phyloP scores from a whole-genome alignment of 2,888 invertebrate genomes.

The Papilio protenor region DNA sequence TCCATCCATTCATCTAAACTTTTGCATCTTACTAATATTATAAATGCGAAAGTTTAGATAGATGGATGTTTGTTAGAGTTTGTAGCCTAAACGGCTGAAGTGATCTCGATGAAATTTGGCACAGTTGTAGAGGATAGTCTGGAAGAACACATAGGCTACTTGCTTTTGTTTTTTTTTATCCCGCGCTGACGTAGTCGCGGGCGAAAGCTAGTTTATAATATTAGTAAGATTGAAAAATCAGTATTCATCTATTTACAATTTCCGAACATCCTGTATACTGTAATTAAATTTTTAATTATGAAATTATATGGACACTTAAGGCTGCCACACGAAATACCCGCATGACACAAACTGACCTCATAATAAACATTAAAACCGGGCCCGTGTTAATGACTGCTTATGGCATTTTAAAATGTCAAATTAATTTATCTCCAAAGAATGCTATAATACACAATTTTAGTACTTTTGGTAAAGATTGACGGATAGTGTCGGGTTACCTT shows the following conservation, averaged over 20 bases:
- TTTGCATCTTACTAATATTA: too few species aligned
- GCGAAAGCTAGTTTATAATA: too few species aligned
- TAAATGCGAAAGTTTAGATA: too few species aligned
- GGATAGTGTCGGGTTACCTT: neutral
- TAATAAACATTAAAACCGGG: conserved; percentile 17
- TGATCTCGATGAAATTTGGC: too few species aligned
- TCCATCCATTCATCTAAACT: too few species aligned
- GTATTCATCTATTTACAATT: neutral
- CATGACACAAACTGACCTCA: conserved; percentile 23
- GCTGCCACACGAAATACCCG: conserved; percentile 3
- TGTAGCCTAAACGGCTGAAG: too few species aligned
- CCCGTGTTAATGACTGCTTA: conserved; percentile 37
- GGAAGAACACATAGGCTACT: too few species aligned
- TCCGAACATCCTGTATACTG: neutral
- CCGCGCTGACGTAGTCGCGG: too few species aligned
- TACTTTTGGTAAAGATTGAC: neutral
- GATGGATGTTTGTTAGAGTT: too few species aligned
- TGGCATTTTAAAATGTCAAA: conserved; percentile 24
- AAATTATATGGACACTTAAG: conserved; percentile 17
- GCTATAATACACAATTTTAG: neutral
- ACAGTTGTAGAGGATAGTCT: too few species aligned
- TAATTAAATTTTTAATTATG: conserved; percentile 28
- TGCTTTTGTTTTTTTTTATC: too few species aligned
- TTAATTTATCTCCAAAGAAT: conserved; percentile 1
- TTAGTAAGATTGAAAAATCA: too few species aligned